These are phyloP conservation scores for Heterotilapia buettikoferi DNA, from an alignment of 2,113 vertebrate genomes.

Conservation along the genomic window DNA sequence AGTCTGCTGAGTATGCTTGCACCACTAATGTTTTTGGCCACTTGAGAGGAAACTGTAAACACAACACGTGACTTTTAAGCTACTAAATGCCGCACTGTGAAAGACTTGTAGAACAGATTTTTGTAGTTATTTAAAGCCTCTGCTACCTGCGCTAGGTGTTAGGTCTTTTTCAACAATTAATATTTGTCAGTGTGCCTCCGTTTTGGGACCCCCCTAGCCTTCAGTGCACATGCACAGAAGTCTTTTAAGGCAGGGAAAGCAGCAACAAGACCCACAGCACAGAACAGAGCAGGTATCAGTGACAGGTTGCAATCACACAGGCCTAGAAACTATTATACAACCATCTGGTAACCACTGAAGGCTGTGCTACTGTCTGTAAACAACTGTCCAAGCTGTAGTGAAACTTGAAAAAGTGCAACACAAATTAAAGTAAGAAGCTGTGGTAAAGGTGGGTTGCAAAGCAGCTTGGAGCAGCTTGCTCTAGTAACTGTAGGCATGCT, in stretches of 20 bases:
- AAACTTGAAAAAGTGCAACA: background rate
- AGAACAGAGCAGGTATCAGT: background rate
- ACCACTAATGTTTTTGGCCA: background rate
- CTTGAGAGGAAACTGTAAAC: background rate
- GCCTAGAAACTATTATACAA: background rate
- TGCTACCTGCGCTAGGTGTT: background rate
- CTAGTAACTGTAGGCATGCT: background rate
- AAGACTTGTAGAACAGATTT: background rate
- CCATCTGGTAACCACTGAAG: fast-evolving
- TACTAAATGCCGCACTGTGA: background rate
- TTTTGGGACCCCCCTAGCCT: background rate
- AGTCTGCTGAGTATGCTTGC: background rate
- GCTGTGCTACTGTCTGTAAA: background rate
- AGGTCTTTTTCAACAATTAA: background rate
- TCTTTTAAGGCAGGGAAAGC: background rate
- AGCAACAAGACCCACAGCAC: background rate
- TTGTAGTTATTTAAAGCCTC: background rate
- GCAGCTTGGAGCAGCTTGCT: background rate
- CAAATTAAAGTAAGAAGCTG: background rate
- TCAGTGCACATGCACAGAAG: background rate
- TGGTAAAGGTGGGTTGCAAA: background rate
- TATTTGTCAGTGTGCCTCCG: background rate
- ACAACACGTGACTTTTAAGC: background rate
- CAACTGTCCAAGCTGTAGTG: background rate
- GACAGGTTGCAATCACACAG: background rate